phyloP scores from a whole-genome alignment of 2,888 invertebrate species.

The Trachelus iudaicus region DNA sequence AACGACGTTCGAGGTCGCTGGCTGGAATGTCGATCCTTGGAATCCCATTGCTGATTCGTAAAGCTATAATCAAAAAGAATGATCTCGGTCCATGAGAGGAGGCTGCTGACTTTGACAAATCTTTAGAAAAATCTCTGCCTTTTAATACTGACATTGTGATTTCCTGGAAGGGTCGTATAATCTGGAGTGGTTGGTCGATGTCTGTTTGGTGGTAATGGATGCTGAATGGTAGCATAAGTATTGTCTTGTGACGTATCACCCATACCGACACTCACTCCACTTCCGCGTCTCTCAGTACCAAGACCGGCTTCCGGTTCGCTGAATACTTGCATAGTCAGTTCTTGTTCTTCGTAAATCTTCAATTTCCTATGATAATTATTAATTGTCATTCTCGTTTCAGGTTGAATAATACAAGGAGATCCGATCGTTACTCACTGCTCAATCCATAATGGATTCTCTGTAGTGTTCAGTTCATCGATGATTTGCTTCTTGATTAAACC shows the following conservation, averaged over 20 bases:
- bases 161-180: constrained; percentile 68
- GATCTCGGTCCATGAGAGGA: constrained; percentile 10
- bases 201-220: constrained; percentile 67
- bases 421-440: constrained; percentile 76
- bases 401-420: background rate
- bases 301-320: constrained; percentile 77
- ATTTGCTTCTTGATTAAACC: constrained; percentile 85
- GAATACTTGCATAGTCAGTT: constrained; percentile 93
- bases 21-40: constrained; percentile 69
- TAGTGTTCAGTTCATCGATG: constrained; percentile 87
- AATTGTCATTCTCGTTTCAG: background rate
- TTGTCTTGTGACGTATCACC: constrained; percentile 71
- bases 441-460: constrained; percentile 93
- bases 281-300: constrained; percentile 68
- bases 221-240: constrained; percentile 84
- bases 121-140: background rate
- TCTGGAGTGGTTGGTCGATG: constrained; percentile 63
- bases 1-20: constrained; percentile 50
- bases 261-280: constrained; percentile 65
- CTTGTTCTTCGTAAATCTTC: constrained; percentile 91
- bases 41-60: constrained; percentile 74
- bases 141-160: constrained; percentile 66
- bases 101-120: constrained; percentile 4
- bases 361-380: constrained; percentile 72
- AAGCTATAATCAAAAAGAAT: constrained; percentile 64